A percentile compares a stretch with the other conserved stretches of the same genome.
phyloP scores from a whole-genome alignment of 2,797 vertebrate genomes.

The Hyperoplus lanceolatus region DNA sequence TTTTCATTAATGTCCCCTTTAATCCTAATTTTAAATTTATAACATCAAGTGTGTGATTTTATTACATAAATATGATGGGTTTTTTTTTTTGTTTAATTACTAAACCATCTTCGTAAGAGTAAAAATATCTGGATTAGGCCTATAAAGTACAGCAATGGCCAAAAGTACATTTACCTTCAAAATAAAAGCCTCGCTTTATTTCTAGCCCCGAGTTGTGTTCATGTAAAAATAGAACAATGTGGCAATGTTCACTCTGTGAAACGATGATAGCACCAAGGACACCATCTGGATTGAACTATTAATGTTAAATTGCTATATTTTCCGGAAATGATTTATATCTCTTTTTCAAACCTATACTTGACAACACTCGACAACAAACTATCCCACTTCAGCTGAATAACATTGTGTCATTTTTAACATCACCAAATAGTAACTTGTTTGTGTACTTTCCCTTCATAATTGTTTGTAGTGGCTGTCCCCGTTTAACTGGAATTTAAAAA shows the following conservation, averaged over 20 bases:
- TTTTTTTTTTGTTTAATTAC: neutral
- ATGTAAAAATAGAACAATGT: neutral
- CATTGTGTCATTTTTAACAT: neutral
- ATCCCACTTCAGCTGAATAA: fast-evolving
- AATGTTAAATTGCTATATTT: neutral
- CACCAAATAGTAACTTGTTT: too few relatives aligned
- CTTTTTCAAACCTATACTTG: neutral
- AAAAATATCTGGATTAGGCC: neutral
- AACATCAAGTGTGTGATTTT: neutral
- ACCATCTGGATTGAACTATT: neutral
- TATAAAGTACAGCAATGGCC: neutral
- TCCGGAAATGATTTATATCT: constrained; percentile 3
- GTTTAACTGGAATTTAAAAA: neutral
- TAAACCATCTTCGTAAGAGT: neutral
- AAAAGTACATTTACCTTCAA: constrained; percentile 11
- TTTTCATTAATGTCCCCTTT: neutral
- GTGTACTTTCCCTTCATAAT: neutral
- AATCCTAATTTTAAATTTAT: neutral
- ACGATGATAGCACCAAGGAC: fast-evolving
- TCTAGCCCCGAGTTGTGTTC: neutral
- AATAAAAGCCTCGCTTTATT: constrained; percentile 35
- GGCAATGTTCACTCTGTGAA: neutral
- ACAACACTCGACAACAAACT: neutral
- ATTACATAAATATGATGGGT: neutral
- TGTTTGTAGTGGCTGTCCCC: neutral